Evolutionary conservation across 1,140 invertebrate genomes (phyloP).

Genomic region (Aphelinus atriplicis): DNA sequence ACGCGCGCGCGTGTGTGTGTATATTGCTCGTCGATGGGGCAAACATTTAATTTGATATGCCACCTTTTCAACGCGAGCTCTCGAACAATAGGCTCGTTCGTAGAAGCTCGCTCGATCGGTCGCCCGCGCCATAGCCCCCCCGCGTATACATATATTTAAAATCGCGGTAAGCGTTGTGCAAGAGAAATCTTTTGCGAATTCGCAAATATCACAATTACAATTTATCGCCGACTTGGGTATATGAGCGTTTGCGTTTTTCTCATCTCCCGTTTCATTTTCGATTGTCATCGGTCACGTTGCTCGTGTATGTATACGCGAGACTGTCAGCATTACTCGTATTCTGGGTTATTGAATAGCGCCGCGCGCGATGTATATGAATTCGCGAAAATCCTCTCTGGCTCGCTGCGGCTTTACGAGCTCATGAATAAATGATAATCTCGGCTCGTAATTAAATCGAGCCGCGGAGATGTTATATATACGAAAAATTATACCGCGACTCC

Average conservation of each 20-base stretch:
- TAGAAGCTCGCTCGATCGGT: neutral
- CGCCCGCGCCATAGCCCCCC: neutral
- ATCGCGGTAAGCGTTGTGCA: constrained; percentile 9
- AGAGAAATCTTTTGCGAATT: constrained; percentile 19
- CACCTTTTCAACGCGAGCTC: neutral
- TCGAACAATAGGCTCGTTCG: constrained; percentile 19
- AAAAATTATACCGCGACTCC: constrained; percentile 5
- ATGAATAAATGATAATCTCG: constrained; percentile 27
- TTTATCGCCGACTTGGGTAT: constrained; percentile 4
- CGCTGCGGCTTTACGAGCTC: neutral
- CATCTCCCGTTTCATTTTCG: neutral
- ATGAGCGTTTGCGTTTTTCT: neutral
- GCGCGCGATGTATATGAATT: neutral
- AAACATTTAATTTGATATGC: constrained; percentile 31
- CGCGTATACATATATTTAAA: neutral
- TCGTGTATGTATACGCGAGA: neutral
- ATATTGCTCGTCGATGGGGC: constrained; percentile 11
- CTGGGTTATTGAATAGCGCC: neutral
- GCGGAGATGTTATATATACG: neutral
- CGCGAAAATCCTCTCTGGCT: neutral
- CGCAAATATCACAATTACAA: constrained; percentile 27
- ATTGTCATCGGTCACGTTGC: constrained; percentile 25
- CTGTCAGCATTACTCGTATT: constrained; percentile 18
- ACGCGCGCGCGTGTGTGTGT: neutral
- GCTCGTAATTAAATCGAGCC: constrained; percentile 17